Evolutionary conservation across 2,888 invertebrate species (phyloP), one percentile per base, ranked within the genome.

Genomic region (Lycocerus yunnanus): DNA sequence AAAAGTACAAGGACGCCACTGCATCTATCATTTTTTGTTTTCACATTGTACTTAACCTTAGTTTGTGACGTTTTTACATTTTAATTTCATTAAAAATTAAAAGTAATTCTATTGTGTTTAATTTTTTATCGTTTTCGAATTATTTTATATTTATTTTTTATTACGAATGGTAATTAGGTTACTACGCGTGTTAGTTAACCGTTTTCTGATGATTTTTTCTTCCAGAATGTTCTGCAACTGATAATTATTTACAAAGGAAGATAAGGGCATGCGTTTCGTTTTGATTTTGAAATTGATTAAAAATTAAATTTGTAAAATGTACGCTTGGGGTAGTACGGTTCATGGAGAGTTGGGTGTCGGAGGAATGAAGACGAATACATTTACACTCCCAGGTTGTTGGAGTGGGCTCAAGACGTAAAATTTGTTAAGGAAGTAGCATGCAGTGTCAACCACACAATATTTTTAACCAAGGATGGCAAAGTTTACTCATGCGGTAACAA

Each of bases 401-500:
- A 90, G 82, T 93, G 93, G 93, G 88, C 88, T 77, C 5, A n/a
- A 6, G 89, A 89, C 76, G 90, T 91, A 70, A 87, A 86, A 71
- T 87, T 88, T 78, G 87, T 93, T 2, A 84, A 86, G 66, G 86
- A 89, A 71, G 89, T 91, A 66, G 92, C 94, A 5, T 95, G 97
- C 82, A 97, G 97, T 16, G 92, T 93, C 81, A 92, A 92, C 80
- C 97, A 97, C 85, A 93, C 95, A 0, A 85, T 97, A 13, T 90
- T 97, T 78, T 88, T 97, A 0, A 93, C 94, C 0, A 88, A 89
- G 74, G 91, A 92, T 84, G 97, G 98, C 10, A 90, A 93, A 82
- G 89, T 98, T 6, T 97, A 92, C 87, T 94, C 97, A 1, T 98
- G 97, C 89, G 99, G 99, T 1, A 94, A 91, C 84, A 99, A 99